Percentiles rank a stretch among this genome's conserved stretches.
phyloP scores from a whole-genome alignment of 2,797 vertebrate genomes.

The Chlorospingus flavigularis region DNA sequence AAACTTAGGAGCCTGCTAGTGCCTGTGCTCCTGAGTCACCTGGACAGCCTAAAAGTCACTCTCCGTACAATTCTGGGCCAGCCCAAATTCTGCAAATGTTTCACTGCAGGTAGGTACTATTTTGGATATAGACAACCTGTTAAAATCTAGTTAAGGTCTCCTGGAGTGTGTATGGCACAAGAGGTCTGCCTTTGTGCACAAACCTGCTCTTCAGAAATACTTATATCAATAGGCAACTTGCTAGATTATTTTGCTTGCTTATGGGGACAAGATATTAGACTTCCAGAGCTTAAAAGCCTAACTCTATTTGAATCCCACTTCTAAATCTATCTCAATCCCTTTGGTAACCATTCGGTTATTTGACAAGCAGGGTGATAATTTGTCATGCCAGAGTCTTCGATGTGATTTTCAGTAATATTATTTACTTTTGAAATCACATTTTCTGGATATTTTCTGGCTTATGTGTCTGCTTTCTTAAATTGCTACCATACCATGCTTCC shows the following conservation, averaged over 20 bases:
- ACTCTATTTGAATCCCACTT: conserved; percentile 18
- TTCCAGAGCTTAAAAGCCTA: conserved; percentile 14
- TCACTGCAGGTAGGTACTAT: not conserved
- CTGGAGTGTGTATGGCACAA: not conserved
- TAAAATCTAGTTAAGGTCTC: not conserved
- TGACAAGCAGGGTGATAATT: not conserved
- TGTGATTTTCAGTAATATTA: not conserved
- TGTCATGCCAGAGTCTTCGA: not conserved
- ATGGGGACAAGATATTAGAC: not conserved
- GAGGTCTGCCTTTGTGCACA: not conserved
- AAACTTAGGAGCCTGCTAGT: not conserved
- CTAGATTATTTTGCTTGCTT: not conserved
- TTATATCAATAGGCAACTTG: not conserved
- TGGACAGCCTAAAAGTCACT: not conserved
- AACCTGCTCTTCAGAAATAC: not conserved
- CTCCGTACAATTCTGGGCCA: not conserved
- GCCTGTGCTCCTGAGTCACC: not conserved
- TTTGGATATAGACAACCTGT: not conserved
- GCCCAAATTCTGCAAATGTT: not conserved
- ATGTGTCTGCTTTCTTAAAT: not conserved
- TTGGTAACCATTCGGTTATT: not conserved
- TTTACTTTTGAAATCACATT: not conserved
- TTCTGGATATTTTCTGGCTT: not conserved
- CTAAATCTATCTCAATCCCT: not conserved
- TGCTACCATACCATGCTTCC: not conserved